Evolutionary conservation across 2,113 vertebrate species (phyloP), one percentile per base, ranked within the genome.

Genomic region (Lates calcarifer): DNA sequence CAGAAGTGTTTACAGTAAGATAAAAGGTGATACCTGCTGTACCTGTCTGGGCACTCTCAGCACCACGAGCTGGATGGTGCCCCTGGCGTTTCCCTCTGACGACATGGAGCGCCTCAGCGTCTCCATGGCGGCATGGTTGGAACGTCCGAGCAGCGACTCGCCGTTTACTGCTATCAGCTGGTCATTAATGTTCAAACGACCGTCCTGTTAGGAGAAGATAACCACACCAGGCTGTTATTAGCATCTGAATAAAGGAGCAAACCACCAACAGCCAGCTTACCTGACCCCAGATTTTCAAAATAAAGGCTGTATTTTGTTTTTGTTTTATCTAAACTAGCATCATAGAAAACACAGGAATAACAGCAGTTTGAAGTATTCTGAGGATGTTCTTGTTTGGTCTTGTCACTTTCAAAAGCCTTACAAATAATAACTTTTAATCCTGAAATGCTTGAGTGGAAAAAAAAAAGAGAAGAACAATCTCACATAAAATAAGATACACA

Each of bases 111-210:
- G 94, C 1, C 97, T 89, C 39, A 99, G 95, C 1, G 97, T 97
- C 83, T 99, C 98, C 98, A 99, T 99, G 61, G 97, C 97, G 24
- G 96, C 94, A 0, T 97, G 96, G 91, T 99, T 99, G 37, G 97
- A 97, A 88, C 95, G 97, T 37, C 96, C 96, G 10, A 97, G 76
- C 64, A 99, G 95, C 0, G 96, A 95, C 79, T 99, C 98, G 0
- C 97, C 96, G 14, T 99, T 99, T 3, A 99, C 96, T 0, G 96
- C 97, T 0, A 98, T 94, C 84, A 99, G 90, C 88, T 99, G 98
- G 90, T 99, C 98, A 28, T 99, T 98, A 0, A 95, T 87, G 8
- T 87, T 88, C 72, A 99, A 74, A 0, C 97, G 96, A 0, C 97
- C 97, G 28, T 99, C 98, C 98, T 99, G 91, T 10, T 3, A 35